Conservation (phyloP, 1,140 invertebrate genomes). For the Lasaia peninsularis region DNA sequence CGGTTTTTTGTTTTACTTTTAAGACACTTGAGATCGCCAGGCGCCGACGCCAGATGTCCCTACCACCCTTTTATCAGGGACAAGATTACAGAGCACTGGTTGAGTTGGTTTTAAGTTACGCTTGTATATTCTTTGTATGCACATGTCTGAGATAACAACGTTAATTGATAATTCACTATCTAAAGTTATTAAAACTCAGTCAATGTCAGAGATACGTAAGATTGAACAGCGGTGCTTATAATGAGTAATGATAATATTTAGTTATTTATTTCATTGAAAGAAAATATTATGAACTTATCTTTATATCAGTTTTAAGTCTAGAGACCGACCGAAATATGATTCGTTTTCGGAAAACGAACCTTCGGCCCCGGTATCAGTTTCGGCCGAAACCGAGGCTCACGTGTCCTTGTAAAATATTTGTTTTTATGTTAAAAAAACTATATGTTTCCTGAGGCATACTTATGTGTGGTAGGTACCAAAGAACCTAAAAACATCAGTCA, state of each 20-base stretch:
- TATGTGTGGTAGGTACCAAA: too few species aligned
- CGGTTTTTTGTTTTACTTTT: constrained; percentile 19
- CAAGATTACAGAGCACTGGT: constrained; percentile 32
- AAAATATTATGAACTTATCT: too few species aligned
- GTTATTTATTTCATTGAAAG: too few species aligned
- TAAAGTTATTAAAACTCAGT: background rate
- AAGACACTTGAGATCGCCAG: constrained; percentile 31
- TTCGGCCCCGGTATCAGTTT: too few species aligned
- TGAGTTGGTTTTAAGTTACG: constrained; percentile 34
- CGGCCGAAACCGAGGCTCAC: too few species aligned
- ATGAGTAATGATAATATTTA: background rate
- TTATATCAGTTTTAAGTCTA: too few species aligned
- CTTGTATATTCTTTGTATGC: constrained; percentile 26
- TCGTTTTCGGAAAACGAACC: too few species aligned
- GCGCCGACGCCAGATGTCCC: constrained; percentile 33
- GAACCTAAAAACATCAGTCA: too few species aligned
- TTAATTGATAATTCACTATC: constrained; percentile 24
- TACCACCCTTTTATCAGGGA: constrained; percentile 27
- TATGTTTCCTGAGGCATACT: too few species aligned
- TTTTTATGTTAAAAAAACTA: too few species aligned
- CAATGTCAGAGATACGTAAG: background rate
- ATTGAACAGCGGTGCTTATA: background rate
- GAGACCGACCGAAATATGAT: too few species aligned
- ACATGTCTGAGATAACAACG: constrained; percentile 20
- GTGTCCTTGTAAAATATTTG: too few species aligned